Percentiles rank a stretch among this genome's conserved stretches.
These are phyloP conservation scores for Oligia latruncula DNA, from an alignment of 2,888 invertebrate genomes.

Conservation along the genomic window DNA sequence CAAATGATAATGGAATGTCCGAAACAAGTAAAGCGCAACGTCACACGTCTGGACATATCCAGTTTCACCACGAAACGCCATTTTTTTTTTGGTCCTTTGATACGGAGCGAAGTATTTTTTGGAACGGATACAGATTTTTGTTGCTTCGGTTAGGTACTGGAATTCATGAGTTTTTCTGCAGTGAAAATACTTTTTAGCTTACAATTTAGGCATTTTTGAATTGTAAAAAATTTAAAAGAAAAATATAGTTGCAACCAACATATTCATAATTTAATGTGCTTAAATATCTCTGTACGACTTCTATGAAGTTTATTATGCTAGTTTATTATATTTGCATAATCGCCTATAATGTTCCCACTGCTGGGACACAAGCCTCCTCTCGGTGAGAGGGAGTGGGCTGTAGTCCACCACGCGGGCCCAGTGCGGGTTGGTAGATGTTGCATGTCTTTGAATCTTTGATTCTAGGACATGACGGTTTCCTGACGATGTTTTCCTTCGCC, in stretches of 20 bases:
- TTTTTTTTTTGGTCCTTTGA: slow-evolving; percentile 41
- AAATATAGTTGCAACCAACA: not conserved
- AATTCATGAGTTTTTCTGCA: not conserved
- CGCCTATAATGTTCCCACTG: no score
- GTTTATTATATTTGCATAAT: no score
- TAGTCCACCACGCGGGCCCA: no score
- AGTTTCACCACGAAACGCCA: slow-evolving; percentile 14
- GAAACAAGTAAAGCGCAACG: slow-evolving; percentile 58
- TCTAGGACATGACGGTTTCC: no score
- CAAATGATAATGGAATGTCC: slow-evolving; percentile 57
- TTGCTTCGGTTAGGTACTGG: not conserved
- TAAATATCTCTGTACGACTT: not conserved
- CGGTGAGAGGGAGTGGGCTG: no score
- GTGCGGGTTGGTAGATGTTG: no score
- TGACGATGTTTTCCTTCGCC: no score
- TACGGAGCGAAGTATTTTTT: slow-evolving; percentile 29
- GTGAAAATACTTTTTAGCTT: not conserved
- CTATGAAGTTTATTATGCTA: not conserved
- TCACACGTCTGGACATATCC: slow-evolving; percentile 54
- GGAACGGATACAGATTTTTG: slow-evolving; percentile 15
- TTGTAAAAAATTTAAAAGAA: not conserved
- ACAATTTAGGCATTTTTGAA: not conserved
- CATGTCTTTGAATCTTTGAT: no score
- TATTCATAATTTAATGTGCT: not conserved
- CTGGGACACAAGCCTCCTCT: no score